A percentile compares a stretch with the other conserved stretches of the same genome.
phyloP scores from a whole-genome alignment of 2,797 vertebrate genomes.

The Cynodonichthys magdalenae region DNA sequence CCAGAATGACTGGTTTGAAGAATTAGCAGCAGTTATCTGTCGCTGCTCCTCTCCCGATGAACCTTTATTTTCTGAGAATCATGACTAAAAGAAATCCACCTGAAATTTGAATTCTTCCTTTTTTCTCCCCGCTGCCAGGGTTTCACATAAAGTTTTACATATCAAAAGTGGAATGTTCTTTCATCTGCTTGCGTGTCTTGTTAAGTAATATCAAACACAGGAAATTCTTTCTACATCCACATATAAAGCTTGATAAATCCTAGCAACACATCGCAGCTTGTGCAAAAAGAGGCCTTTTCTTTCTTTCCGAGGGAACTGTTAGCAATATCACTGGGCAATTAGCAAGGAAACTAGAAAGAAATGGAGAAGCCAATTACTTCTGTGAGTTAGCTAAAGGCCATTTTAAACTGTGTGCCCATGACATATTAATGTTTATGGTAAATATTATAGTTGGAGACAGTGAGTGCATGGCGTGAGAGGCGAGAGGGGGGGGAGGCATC shows the following conservation, averaged over 20 bases:
- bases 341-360: conserved; percentile 86
- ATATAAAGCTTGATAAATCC: conserved; percentile 71
- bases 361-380: conserved; percentile 89
- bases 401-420: conserved; percentile 92
- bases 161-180: conserved; percentile 72
- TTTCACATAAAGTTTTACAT: conserved; percentile 71
- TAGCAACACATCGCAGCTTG: conserved; percentile 71
- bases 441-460: conserved; percentile 88
- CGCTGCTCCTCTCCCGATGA: conserved; percentile 40
- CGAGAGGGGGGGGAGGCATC: conserved; percentile 75
- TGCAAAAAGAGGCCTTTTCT: conserved; percentile 75
- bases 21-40: conserved; percentile 27
- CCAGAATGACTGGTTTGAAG: conserved; percentile 8
- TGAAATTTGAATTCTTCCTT: conserved; percentile 68
- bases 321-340: conserved; percentile 86
- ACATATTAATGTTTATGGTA: conserved; percentile 93
- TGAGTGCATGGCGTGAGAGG: conserved; percentile 84
- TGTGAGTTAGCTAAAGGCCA: conserved; percentile 89
- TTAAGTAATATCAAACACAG: conserved; percentile 72
- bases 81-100: conserved; percentile 64
- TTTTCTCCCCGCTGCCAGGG: conserved; percentile 60
- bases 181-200: conserved; percentile 67
- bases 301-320: conserved; percentile 79
- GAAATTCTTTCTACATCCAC: conserved; percentile 64
- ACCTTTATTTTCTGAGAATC: conserved; percentile 56